A percentile compares a stretch with the other conserved stretches of the same genome.
These are phyloP conservation scores for Sinocyclocheilus anshuiensis DNA, from an alignment of 2,113 vertebrate species.

Conservation along the genomic window DNA sequence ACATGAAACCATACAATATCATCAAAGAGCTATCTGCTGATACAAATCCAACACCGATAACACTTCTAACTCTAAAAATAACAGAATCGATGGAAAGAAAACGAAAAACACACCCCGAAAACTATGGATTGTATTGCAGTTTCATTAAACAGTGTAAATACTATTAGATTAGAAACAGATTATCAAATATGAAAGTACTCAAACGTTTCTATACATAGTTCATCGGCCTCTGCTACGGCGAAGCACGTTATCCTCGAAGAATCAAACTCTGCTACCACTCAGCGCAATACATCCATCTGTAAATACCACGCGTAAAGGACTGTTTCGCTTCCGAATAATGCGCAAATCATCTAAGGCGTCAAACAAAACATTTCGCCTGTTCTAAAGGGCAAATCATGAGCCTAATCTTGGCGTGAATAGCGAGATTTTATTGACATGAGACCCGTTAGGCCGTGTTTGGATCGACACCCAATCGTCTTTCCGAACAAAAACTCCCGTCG, in stretches of 20 bases:
- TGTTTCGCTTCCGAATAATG: background rate
- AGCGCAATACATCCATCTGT: constrained; percentile 74
- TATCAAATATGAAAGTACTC: constrained; percentile 85
- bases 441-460: background rate
- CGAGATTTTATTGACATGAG: background rate
- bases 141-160: constrained; percentile 91
- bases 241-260: constrained; percentile 80
- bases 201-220: constrained; percentile 85
- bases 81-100: constrained; percentile 66
- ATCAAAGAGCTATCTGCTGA: constrained; percentile 75
- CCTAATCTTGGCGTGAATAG: background rate
- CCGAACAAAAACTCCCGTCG: background rate
- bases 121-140: constrained; percentile 91
- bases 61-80: constrained; percentile 72
- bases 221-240: constrained; percentile 81
- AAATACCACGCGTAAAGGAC: constrained; percentile 11
- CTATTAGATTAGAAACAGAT: constrained; percentile 87
- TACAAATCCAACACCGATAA: constrained; percentile 78
- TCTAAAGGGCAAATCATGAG: constrained; percentile 1
- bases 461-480: background rate
- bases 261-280: constrained; percentile 75
- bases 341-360: constrained; percentile 18
- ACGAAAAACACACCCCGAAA: constrained; percentile 79
- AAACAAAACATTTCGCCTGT: constrained; percentile 25
- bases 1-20: constrained; percentile 81